phyloP scores from a whole-genome alignment of 2,113 vertebrate genomes.

The Coregonus clupeaformis region DNA sequence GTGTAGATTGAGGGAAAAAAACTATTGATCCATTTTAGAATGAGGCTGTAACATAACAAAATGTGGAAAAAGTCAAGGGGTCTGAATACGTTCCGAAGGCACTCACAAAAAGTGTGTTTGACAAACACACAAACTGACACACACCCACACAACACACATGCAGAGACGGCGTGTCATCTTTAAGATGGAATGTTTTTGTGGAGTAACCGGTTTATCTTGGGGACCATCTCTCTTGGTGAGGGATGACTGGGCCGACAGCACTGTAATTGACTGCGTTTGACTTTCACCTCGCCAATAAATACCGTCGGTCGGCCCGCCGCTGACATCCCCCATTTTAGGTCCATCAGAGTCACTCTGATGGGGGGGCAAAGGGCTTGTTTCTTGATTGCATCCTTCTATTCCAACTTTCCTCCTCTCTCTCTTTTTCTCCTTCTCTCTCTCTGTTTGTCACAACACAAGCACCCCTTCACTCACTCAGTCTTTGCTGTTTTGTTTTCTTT shows the following conservation, averaged over 20 bases:
- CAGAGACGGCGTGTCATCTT: slow-evolving; percentile 57
- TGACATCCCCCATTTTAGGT: slow-evolving; percentile 54
- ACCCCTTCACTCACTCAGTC: background rate
- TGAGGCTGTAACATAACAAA: too few relatives aligned
- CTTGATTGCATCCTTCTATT: slow-evolving; percentile 3
- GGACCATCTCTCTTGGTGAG: slow-evolving; percentile 66
- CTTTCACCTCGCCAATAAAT: slow-evolving; percentile 69
- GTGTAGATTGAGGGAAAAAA: too few relatives aligned
- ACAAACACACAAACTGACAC: slow-evolving; percentile 6
- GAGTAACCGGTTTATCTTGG: slow-evolving; percentile 72
- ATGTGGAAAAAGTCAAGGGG: too few relatives aligned
- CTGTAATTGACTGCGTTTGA: slow-evolving; percentile 74
- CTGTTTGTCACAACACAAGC: background rate
- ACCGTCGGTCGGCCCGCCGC: slow-evolving; percentile 50
- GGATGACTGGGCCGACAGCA: slow-evolving; percentile 70
- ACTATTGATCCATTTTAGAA: too few relatives aligned
- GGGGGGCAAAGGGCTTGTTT: slow-evolving; percentile 17
- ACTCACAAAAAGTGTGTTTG: too few relatives aligned
- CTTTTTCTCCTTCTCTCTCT: background rate
- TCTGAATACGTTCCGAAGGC: too few relatives aligned
- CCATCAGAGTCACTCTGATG: slow-evolving; percentile 55
- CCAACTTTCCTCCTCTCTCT: background rate
- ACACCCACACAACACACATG: background rate
- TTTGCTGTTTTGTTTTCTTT: too few relatives aligned
- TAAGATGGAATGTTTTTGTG: slow-evolving; percentile 71